A percentile compares a stretch with the other conserved stretches of the same genome.
Evolutionary conservation across 2,888 invertebrate genomes (phyloP).

Genomic region (Tenthredo scrophulariae): DNA sequence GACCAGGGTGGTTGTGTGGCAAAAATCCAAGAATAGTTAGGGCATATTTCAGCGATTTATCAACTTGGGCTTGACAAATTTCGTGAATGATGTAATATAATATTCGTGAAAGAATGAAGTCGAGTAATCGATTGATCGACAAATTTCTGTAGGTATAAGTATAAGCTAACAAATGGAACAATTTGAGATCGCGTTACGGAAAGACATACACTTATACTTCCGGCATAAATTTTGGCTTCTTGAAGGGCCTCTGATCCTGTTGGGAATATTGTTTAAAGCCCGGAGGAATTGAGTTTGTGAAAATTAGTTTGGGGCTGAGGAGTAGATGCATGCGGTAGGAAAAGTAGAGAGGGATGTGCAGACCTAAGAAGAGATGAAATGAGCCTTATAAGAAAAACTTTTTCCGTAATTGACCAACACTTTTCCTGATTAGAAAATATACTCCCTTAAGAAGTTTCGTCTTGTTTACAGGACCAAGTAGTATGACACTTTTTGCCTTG

Average conservation of each 20-base stretch:
- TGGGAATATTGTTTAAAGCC: constrained; percentile 31
- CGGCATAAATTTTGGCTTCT: constrained; percentile 28
- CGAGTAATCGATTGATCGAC: not conserved
- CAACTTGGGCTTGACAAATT: not conserved
- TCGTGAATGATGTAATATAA: not conserved
- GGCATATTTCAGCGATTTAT: not conserved
- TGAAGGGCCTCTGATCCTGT: constrained; percentile 40
- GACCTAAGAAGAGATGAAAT: not conserved
- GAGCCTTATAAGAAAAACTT: not conserved
- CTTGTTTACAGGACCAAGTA: not conserved
- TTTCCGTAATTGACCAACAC: constrained; percentile 22
- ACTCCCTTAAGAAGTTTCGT: not conserved
- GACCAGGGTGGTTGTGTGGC: not conserved
- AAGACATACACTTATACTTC: not conserved
- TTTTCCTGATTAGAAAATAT: constrained; percentile 3
- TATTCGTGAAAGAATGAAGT: not conserved
- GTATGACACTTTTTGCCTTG: not conserved
- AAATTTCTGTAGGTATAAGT: not conserved
- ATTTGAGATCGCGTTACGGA: not conserved
- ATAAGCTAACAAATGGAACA: constrained; percentile 4
- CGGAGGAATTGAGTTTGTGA: not conserved
- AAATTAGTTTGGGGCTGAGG: not conserved
- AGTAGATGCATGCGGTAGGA: not conserved
- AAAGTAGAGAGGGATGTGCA: not conserved
- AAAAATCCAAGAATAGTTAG: constrained; percentile 1